phyloP scores from a whole-genome alignment of 2,113 vertebrate genomes.

The Rhipidura dahli region DNA sequence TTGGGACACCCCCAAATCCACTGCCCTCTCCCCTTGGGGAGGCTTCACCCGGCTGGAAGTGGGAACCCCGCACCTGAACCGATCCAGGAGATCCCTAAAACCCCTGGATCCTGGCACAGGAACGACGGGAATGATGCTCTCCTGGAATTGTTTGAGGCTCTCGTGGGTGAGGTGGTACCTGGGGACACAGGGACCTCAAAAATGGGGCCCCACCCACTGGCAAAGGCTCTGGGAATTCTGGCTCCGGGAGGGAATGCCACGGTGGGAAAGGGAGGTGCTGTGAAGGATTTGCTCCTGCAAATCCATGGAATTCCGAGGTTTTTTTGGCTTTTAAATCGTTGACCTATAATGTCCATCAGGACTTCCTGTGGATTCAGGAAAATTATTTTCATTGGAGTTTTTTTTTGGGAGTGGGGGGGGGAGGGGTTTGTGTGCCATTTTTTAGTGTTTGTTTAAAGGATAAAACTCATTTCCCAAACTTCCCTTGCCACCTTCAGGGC shows the following conservation, averaged over 20 bases:
- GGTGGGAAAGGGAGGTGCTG: background rate
- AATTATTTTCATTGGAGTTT: accelerated
- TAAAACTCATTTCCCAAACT: background rate
- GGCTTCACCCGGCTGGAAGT: background rate
- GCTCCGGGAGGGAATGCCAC: background rate
- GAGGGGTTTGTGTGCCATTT: accelerated
- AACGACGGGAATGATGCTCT: accelerated
- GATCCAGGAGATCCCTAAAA: background rate
- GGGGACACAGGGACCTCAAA: background rate
- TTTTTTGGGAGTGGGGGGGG: background rate
- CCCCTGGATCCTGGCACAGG: accelerated
- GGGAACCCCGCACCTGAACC: background rate
- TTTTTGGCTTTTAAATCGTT: background rate
- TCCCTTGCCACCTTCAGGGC: background rate
- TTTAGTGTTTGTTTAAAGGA: background rate
- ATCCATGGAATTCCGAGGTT: no score
- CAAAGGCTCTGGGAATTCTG: background rate
- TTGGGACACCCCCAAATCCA: background rate
- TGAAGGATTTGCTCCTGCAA: background rate
- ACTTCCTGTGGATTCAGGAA: background rate
- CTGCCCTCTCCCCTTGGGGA: background rate
- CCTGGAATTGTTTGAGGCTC: background rate
- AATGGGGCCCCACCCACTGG: background rate
- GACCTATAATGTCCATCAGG: accelerated
- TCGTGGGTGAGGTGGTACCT: background rate